phyloP scores from a whole-genome alignment of 92 coral and sea anemone species.

The Micromussa lordhowensis region DNA sequence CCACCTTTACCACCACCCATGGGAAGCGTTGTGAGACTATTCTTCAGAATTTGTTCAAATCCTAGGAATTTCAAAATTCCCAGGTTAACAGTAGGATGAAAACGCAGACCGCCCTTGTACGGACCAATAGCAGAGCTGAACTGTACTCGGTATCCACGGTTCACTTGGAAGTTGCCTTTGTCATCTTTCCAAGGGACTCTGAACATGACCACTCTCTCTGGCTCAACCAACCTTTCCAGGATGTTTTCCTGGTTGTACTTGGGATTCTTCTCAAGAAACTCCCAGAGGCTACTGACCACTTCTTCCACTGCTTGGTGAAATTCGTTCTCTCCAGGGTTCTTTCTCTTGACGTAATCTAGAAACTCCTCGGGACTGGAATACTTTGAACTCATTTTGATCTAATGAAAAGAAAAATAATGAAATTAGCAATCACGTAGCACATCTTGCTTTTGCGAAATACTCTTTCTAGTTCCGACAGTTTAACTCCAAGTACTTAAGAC shows the following conservation, averaged over 20 bases:
- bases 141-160: conserved; percentile 83
- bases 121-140: conserved; percentile 90
- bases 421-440: neutral
- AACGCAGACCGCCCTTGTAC: conserved; percentile 92
- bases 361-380: conserved; percentile 76
- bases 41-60: conserved; percentile 89
- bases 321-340: conserved; percentile 75
- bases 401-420: neutral
- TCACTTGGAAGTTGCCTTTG: conserved; percentile 73
- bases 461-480: neutral
- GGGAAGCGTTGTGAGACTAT: conserved; percentile 87
- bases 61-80: conserved; percentile 85
- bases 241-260: conserved; percentile 55
- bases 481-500: no score
- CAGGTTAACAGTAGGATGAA: conserved; percentile 86
- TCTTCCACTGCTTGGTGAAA: conserved; percentile 91
- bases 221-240: conserved; percentile 85
- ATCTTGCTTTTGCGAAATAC: neutral
- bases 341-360: conserved; percentile 68
- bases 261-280: conserved; percentile 71
- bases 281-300: conserved; percentile 79
- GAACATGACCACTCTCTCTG: conserved; percentile 84
- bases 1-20: conserved; percentile 97
- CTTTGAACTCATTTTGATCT: conserved; percentile 28
- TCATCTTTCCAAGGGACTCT: conserved; percentile 90